Percentiles rank a stretch among this genome's conserved stretches.
Evolutionary conservation across 2,113 vertebrate genomes (phyloP).

Genomic region (Grus americana): DNA sequence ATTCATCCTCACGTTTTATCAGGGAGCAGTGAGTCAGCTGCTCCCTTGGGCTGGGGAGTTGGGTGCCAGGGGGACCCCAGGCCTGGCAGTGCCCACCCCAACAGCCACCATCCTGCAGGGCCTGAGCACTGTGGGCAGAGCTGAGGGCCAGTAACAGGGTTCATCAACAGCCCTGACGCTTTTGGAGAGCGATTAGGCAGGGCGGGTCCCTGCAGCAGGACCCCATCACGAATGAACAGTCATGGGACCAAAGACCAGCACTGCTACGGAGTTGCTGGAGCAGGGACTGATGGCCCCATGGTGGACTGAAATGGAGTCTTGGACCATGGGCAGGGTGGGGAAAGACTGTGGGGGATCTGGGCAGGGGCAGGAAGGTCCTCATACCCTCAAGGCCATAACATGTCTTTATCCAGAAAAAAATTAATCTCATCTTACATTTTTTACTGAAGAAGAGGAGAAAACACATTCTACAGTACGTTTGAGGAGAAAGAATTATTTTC

Average conservation of each 20-base stretch:
- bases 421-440: neutral
- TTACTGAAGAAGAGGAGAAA: neutral
- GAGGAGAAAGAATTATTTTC: neutral
- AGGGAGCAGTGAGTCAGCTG: neutral
- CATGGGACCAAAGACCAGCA: fast-evolving
- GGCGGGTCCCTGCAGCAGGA: neutral
- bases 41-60: neutral
- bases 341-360: neutral
- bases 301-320: neutral
- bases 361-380: neutral
- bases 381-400: neutral
- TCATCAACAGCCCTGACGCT: neutral
- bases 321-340: neutral
- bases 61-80: fast-evolving
- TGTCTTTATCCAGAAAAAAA: neutral
- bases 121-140: neutral
- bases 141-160: neutral
- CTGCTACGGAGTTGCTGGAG: fast-evolving
- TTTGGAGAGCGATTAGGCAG: neutral
- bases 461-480: neutral
- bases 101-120: neutral
- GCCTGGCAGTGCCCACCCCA: fast-evolving
- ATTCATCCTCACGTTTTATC: neutral
- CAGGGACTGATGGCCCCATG: neutral
- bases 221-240: neutral